Conservation (phyloP, 2,797 vertebrate species). For the Sebastes glaucus region DNA sequence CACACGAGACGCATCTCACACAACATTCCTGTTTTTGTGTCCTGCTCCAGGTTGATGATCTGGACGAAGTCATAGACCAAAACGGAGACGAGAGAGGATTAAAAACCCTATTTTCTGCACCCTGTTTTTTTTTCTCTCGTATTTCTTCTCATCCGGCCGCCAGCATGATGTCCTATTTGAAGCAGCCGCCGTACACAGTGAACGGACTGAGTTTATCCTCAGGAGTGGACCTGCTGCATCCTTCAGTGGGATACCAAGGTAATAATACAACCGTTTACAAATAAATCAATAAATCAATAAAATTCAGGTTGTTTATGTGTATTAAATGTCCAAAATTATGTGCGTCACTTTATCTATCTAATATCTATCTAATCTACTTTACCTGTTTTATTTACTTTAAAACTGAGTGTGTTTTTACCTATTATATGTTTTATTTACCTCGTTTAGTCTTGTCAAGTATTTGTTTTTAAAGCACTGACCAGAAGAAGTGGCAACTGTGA, state of each 20-base stretch:
- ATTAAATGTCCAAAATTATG: background rate
- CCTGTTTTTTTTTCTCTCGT: background rate
- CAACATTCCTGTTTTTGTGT: background rate
- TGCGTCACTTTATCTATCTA: no score
- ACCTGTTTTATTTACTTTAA: no score
- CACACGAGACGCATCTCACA: background rate
- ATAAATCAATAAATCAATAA: background rate
- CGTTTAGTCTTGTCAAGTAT: no score
- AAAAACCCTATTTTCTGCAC: background rate
- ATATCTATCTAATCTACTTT: no score
- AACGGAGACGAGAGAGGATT: conserved; percentile 43
- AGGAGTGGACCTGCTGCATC: conserved; percentile 95
- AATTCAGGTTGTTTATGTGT: background rate
- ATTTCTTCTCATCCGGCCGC: conserved; percentile 71
- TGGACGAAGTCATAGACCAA: background rate
- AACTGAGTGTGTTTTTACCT: no score
- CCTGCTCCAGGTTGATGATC: conserved; percentile 24
- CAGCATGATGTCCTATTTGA: conserved; percentile 99
- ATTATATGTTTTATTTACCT: no score
- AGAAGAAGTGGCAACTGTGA: no score
- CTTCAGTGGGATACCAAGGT: conserved; percentile 95
- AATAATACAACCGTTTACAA: background rate
- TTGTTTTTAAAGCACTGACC: no score
- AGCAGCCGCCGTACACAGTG: conserved; percentile 96
- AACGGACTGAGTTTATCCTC: conserved; percentile 96